Conservation (phyloP, 2,113 vertebrate species). For the Grus americana region DNA sequence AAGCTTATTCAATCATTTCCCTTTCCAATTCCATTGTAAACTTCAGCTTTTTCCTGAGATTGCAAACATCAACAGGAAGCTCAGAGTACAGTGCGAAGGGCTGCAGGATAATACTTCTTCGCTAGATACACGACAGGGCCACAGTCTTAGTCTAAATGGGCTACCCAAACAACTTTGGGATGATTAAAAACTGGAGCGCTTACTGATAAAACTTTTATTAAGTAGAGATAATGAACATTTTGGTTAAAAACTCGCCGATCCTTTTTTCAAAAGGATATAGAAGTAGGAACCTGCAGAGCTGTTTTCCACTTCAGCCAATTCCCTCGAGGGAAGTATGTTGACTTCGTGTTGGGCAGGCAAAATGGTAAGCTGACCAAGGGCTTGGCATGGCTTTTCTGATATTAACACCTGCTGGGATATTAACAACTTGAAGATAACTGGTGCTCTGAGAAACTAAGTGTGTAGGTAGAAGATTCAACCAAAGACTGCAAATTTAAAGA, state of each 20-base stretch:
- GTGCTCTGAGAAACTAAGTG: neutral
- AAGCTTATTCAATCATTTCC: conserved; percentile 52
- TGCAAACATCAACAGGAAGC: conserved; percentile 15
- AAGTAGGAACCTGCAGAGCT: neutral
- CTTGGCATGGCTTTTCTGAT: neutral
- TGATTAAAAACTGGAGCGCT: neutral
- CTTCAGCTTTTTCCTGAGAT: conserved; percentile 15
- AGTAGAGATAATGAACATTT: neutral
- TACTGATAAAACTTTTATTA: neutral
- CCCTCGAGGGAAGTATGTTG: neutral
- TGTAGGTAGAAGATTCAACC: neutral
- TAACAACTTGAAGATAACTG: neutral
- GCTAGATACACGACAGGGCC: neutral
- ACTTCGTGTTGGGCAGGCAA: neutral
- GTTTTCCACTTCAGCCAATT: neutral
- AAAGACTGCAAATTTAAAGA: conserved; percentile 23
- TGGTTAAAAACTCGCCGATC: neutral
- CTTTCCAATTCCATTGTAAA: conserved; percentile 28
- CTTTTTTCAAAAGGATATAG: neutral
- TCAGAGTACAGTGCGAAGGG: neutral
- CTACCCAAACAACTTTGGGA: neutral
- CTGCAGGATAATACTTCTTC: neutral
- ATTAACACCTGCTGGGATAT: neutral
- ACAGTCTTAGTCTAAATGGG: neutral
- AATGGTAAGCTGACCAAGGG: neutral